phyloP scores from a whole-genome alignment of 2,797 vertebrate genomes.

The Gymnothorax javanicus region DNA sequence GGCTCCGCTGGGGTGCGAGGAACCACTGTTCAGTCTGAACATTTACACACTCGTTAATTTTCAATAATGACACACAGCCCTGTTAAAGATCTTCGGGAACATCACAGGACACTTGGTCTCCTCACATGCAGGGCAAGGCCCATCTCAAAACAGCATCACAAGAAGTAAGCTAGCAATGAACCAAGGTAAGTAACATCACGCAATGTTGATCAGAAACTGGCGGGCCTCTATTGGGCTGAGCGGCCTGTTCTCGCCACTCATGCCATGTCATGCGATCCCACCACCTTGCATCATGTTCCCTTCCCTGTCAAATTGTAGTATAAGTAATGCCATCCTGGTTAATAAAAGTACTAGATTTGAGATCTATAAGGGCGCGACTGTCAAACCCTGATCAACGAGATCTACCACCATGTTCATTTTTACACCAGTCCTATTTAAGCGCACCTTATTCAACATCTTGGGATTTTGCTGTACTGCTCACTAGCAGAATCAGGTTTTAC shows the following conservation, averaged over 20 bases:
- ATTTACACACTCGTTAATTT: not conserved
- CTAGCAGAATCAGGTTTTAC: not conserved
- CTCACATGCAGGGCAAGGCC: not conserved
- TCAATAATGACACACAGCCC: not conserved
- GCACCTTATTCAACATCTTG: not conserved
- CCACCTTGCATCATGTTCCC: not conserved
- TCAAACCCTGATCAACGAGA: not conserved
- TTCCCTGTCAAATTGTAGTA: not conserved
- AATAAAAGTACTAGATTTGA: not conserved
- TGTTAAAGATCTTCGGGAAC: not conserved
- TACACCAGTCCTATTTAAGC: not conserved
- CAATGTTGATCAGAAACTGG: too few species aligned
- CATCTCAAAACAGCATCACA: not conserved
- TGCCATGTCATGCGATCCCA: not conserved
- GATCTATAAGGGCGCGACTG: not conserved
- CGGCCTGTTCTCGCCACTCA: too few species aligned
- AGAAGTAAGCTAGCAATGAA: not conserved
- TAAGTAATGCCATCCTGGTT: not conserved
- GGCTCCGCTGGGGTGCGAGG: constrained; percentile 80
- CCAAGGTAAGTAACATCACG: not conserved
- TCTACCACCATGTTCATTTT: not conserved
- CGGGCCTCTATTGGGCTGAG: too few species aligned
- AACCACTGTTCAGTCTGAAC: constrained; percentile 84
- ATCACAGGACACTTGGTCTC: not conserved
- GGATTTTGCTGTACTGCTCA: not conserved